Percentiles rank a stretch among this genome's conserved stretches.
Conservation (phyloP, 1,140 invertebrate genomes). For the Bombus difficillimus region DNA sequence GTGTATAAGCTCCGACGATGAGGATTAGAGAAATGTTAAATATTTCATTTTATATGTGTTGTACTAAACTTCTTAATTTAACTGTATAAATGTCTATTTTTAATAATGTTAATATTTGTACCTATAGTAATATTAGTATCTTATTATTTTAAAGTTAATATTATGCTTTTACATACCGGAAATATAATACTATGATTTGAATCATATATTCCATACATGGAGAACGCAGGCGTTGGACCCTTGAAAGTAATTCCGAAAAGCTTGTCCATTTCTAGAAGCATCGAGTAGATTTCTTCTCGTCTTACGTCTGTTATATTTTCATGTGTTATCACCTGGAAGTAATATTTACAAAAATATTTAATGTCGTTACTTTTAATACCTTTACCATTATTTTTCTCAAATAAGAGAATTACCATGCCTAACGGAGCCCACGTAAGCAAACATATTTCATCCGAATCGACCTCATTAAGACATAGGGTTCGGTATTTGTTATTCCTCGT, state of each 20-base stretch:
- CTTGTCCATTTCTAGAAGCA: constrained; percentile 86
- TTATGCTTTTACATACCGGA: constrained; percentile 80
- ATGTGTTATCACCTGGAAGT: constrained; percentile 83
- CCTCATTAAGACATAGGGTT: constrained; percentile 83
- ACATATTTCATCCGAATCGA: constrained; percentile 81
- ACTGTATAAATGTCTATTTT: not conserved
- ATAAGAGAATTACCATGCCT: constrained; percentile 63
- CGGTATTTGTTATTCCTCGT: constrained; percentile 58
- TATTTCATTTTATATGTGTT: not conserved
- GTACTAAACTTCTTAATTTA: not conserved
- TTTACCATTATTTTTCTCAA: no score
- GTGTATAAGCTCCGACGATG: constrained; percentile 52
- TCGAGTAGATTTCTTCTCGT: constrained; percentile 86
- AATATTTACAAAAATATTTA: constrained; percentile 34
- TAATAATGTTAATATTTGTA: not conserved
- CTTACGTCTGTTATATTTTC: constrained; percentile 83
- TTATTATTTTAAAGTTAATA: not conserved
- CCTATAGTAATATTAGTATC: not conserved
- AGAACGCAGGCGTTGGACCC: constrained; percentile 85
- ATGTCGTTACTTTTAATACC: constrained; percentile 59
- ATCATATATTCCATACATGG: constrained; percentile 87
- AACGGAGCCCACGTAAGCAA: constrained; percentile 88
- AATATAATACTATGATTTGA: constrained; percentile 86
- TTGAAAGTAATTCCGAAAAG: constrained; percentile 86
- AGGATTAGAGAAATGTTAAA: not conserved